Percentiles rank a stretch among this genome's conserved stretches.
Conservation (phyloP, 1,140 invertebrate genomes). For the Hetaerina americana region DNA sequence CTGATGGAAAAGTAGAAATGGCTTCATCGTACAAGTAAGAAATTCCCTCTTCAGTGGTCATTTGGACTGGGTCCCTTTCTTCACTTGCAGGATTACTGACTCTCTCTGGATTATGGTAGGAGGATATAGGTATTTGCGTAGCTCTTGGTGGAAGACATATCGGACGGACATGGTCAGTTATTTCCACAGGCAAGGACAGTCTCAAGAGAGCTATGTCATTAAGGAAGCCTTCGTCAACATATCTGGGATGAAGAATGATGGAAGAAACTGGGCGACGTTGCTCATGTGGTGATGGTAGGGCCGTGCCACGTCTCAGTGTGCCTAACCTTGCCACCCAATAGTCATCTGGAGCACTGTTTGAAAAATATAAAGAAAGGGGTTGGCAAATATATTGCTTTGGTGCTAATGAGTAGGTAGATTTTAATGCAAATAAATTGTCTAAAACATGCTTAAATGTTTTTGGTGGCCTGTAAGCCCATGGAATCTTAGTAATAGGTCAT, state of each 20-base stretch:
- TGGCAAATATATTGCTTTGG: background rate
- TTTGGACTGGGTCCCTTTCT: background rate
- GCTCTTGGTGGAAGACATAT: conserved; percentile 49
- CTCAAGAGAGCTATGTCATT: conserved; percentile 65
- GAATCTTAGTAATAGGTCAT: background rate
- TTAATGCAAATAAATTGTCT: background rate
- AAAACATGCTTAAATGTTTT: background rate
- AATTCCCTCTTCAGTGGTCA: background rate
- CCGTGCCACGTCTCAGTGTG: conserved; percentile 51
- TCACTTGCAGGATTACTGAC: background rate
- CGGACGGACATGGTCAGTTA: conserved; percentile 63
- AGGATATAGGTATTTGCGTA: too few relatives aligned
- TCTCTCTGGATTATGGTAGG: too few relatives aligned
- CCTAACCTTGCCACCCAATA: conserved; percentile 70
- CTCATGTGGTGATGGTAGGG: conserved; percentile 61
- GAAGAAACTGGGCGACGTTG: conserved; percentile 43
- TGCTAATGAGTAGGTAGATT: background rate
- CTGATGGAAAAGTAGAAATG: background rate
- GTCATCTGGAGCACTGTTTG: conserved; percentile 48
- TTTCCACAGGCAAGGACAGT: conserved; percentile 43
- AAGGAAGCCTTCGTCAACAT: conserved; percentile 60
- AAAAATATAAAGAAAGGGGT: conserved; percentile 14
- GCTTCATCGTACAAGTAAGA: background rate
- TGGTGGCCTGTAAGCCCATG: background rate
- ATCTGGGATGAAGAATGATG: conserved; percentile 59